phyloP scores from a whole-genome alignment of 2,888 invertebrate genomes.

The Nineta flava region DNA sequence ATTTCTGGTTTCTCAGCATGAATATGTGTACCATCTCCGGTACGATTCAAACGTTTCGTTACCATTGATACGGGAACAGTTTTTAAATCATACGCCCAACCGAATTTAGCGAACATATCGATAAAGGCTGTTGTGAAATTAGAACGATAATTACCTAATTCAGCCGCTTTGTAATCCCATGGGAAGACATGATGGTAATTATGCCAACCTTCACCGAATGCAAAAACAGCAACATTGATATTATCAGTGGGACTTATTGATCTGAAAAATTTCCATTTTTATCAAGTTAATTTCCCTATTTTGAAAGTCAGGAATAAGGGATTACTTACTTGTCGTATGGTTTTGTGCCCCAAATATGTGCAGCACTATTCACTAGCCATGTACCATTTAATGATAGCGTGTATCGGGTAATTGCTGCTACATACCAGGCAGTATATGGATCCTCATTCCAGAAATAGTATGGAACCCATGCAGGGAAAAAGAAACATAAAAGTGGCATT shows the following conservation, averaged over 20 bases:
- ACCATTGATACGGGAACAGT: constrained; percentile 32
- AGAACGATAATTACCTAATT: constrained; percentile 47
- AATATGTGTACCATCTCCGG: constrained; percentile 47
- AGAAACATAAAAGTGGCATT: constrained; percentile 63
- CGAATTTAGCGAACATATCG: constrained; percentile 51
- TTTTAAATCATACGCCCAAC: constrained; percentile 41
- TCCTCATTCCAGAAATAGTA: constrained; percentile 62
- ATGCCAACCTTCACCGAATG: constrained; percentile 72
- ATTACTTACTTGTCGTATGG: constrained; percentile 75
- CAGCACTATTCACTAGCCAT: constrained; percentile 88
- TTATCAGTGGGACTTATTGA: constrained; percentile 56
- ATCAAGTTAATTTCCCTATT: too few relatives aligned
- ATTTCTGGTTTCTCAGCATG: not conserved
- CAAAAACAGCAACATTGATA: constrained; percentile 42
- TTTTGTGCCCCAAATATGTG: constrained; percentile 80
- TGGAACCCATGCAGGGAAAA: constrained; percentile 64
- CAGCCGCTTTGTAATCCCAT: constrained; percentile 64
- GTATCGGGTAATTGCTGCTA: constrained; percentile 60
- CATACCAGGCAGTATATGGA: constrained; percentile 57
- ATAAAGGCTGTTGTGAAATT: constrained; percentile 47
- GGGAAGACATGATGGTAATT: constrained; percentile 83
- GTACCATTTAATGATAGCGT: constrained; percentile 65
- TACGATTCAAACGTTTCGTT: constrained; percentile 47
- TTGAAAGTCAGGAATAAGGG: too few relatives aligned
- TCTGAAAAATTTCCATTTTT: constrained; percentile 24